Evolutionary conservation across 2,797 vertebrate genomes (phyloP), one percentile per base, ranked within the genome.

Genomic region (Tolypeutes matacus): DNA sequence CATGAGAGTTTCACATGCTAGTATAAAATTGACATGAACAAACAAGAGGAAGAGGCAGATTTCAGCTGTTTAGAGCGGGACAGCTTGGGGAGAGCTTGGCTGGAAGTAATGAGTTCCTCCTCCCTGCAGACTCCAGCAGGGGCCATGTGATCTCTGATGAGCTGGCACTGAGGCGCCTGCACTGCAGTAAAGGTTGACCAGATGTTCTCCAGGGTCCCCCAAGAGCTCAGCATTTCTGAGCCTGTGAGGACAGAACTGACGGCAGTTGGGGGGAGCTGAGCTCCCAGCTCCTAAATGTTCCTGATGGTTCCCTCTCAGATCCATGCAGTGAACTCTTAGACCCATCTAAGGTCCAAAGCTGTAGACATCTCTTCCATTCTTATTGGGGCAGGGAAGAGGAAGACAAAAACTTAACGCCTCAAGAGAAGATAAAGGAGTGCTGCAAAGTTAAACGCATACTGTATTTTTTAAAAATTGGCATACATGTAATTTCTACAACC

Each of bases 171-270:
- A 77, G n/a, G 34, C 20, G 1, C 29, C 25, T 34, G 3, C 31
- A 3, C n/a, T 73, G 39, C n/a, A 60, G 18, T 36, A 31, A 51
- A 14, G 2, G 11, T 72, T 13, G 51, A 36, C 39, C 58, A 73
- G 31, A 29, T 51, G 29, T 72, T 86, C 89, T 77, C 49, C 36
- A 70, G 56, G 36, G 53, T 84, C 53, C 80, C 82, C 25, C 36
- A 78, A 51, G 36, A 87, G 25, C 42, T 87, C 67, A 84, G 65
- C 25, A 25, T 72, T 73, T 96, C 67, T 64, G 42, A 81, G 62
- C 34, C 53, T 27, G 0, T 83, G 34, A 77, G 58, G 12, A 31
- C 62, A 56, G 14, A 18, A 53, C 2, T 0, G 2, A 4, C 27
- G 29, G 31, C 27, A 67, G 7, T 1, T 6, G 2, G 20, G 20